Evolutionary conservation across 2,113 vertebrate species (phyloP), one percentile per base, ranked within the genome.

Genomic region (Crotophaga sulcirostris): DNA sequence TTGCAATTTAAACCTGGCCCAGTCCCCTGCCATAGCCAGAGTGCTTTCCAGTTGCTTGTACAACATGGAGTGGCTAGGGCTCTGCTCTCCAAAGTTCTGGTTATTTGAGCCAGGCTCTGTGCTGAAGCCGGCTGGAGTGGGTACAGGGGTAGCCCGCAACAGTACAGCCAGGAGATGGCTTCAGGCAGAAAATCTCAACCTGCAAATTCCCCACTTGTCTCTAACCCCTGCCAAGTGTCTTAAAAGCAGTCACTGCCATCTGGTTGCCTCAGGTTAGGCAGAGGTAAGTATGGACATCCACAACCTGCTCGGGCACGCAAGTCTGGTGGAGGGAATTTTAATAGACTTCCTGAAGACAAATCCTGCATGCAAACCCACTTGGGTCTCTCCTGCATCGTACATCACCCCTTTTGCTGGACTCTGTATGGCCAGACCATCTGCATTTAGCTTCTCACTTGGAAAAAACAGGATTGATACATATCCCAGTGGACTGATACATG

Each of bases 11-110:
- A 83, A 63, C 11, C 80, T 17, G 10, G n/a, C 8, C 42, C 42
- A 33, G 56, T 24, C 26, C 56, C 34, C 47, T 51, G 42, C 49
- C 12, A 17, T 44, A 84, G 67, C 14, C 55, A 47, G 14, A 67
- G 47, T 33, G 51, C 23, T 67, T 86, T 58, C 69, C 31, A 83
- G 59, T 24, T 74, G 47, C 14, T 62, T 2, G 0, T 38, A 18
- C 0, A 1, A 10, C 2, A 0, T 2, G 2, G 29, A 40, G 24
- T 12, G 36, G 25, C 64, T 34, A 67, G 42, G 42, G 10, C 33
- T 67, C 60, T 34, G 34, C 29, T 95, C 29, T 59, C 58, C 34
- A 28, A 77, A 63, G 19, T 58, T 70, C 84, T 0, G 0, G 8
- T 55, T 58, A 12, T 24, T 7, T 24, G 76, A 84, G 54, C 25